Evolutionary conservation across 2,113 vertebrate genomes (phyloP).

Genomic region (Copsychus sechellarum): DNA sequence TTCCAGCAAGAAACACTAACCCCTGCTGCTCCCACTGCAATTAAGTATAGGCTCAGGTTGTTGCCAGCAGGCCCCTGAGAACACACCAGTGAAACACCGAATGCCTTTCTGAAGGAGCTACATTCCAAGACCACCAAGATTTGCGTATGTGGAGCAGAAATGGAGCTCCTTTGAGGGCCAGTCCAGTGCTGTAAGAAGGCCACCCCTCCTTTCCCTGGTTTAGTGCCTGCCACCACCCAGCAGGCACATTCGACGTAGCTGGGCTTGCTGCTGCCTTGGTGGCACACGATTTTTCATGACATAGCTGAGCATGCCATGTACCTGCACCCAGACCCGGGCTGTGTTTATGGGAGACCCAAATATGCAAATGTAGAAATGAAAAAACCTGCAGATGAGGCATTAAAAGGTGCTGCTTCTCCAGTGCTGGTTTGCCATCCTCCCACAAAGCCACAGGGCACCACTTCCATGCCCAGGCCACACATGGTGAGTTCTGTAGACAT

Average conservation of each 20-base stretch:
- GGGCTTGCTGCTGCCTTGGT: not conserved
- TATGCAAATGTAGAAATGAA: not conserved
- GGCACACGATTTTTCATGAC: fast-evolving
- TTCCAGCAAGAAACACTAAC: not conserved
- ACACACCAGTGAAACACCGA: not conserved
- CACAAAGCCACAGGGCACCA: not conserved
- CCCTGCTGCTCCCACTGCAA: not conserved
- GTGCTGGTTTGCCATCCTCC: not conserved
- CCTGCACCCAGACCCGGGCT: not conserved
- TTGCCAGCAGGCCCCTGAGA: not conserved
- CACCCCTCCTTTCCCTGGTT: not conserved
- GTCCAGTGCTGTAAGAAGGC: not conserved
- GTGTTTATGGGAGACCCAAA: not conserved
- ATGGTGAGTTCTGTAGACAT: not conserved
- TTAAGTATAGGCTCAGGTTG: not conserved
- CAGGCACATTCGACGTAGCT: fast-evolving
- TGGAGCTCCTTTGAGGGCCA: not conserved
- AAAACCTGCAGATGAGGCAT: not conserved
- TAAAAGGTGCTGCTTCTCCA: not conserved
- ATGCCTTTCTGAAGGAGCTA: not conserved
- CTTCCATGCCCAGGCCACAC: not conserved
- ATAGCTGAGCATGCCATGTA: not conserved
- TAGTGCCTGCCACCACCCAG: not conserved
- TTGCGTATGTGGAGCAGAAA: not conserved
- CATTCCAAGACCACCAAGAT: not conserved